These are phyloP conservation scores for Phymastichus coffea DNA, from an alignment of 1,140 invertebrate genomes.

Conservation along the genomic window DNA sequence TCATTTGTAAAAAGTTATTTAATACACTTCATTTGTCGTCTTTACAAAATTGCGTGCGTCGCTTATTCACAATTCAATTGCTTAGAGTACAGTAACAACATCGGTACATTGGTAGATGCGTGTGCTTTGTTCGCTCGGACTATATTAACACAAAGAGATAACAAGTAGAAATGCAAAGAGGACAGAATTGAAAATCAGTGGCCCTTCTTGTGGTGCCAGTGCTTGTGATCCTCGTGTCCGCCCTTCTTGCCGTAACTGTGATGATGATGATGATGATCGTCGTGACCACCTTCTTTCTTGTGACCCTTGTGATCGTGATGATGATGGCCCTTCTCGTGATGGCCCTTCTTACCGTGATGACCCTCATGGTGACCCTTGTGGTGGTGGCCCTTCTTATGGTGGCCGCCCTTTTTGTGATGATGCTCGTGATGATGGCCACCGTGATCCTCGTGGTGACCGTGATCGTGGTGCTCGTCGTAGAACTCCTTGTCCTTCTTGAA, in stretches of 20 bases:
- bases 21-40: constrained; percentile 3
- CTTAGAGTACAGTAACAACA: constrained; percentile 17
- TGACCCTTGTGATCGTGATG: constrained; percentile 54
- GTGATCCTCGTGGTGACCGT: constrained; percentile 77
- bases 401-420: constrained; percentile 69
- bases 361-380: constrained; percentile 66
- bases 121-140: too few species aligned
- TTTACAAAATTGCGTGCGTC: constrained; percentile 10
- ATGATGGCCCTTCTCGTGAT: constrained; percentile 53
- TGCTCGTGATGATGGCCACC: constrained; percentile 74
- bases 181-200: too few species aligned
- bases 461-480: constrained; percentile 79
- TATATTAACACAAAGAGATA: not conserved
- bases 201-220: constrained; percentile 36
- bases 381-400: constrained; percentile 74
- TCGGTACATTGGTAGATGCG: not conserved
- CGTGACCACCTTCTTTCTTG: constrained; percentile 45
- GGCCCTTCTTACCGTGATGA: constrained; percentile 68
- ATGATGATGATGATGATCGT: constrained; percentile 44
- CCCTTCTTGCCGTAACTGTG: constrained; percentile 43
- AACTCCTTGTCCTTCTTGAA: constrained; percentile 73
- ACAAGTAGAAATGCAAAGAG: too few species aligned
- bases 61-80: not conserved
- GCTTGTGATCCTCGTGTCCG: constrained; percentile 43
- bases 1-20: constrained; percentile 22